Base-by-base conservation (phyloP, 2,797 vertebrate species). In the Avahi laniger region DNA sequence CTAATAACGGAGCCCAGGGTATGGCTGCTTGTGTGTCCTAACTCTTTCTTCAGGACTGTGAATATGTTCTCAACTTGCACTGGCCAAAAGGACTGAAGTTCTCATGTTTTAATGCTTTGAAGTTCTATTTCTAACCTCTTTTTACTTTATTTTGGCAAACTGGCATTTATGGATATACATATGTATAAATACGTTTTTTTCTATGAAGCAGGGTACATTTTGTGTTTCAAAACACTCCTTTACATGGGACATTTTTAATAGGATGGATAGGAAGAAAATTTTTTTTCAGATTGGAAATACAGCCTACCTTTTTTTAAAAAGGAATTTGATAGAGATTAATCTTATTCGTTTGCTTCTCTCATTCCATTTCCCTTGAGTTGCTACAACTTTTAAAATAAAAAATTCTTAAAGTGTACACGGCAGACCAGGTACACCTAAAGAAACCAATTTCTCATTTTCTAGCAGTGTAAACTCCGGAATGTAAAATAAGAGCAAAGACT, bases 1-100 rank as follows among this genome's bases (percentile, higher is more conserved):
- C 99, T 96, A 99, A 99, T 97, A 99, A 99, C 76, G 99, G 99
- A 97, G 99, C 99, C 83, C 99, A 99, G 98, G 99, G 99, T 99
- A 98, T 76, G 96, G 94, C 93, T 95, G 95, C 20, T 11, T 10
- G 7, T 38, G 46, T 28, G 38, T 48, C 1, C 75, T 52, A 24
- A 7, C 18, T 33, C 18, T 24, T 18, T 38, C 46, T 52, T 57
- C 2, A 17, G 5, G 11, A 13, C 46, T 13, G 1, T 7, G 24
- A 52, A 57, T 83, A 59, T 15, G 1, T 18, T 52, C 13, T 35
- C 38, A 75, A 9, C 38, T 38, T 33, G 15, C 46, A 41, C 11
- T 8, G 70, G 48, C 38, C 10, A 59, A 50, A n/a, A 78, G 61
- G 69, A 17, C 8, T 22, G 8, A 41, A 4, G 10, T 52, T 85